Percentiles rank a stretch among this genome's conserved stretches.
Conservation (phyloP, 1,140 invertebrate species). For the Chironomus striatipennis region DNA sequence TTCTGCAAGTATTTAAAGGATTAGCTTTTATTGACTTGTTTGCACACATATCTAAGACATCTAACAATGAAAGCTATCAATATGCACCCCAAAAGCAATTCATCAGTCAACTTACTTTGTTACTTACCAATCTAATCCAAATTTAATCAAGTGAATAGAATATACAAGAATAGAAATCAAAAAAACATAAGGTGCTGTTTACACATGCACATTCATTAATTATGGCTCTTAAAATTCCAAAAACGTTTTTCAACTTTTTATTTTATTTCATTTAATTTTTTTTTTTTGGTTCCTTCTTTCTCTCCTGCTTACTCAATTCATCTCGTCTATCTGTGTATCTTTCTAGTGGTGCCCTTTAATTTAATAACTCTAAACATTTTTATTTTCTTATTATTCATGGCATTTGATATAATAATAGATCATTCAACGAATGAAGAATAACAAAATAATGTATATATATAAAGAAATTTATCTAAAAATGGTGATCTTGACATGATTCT, state of each 20-base stretch:
- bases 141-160: no score
- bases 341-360: background rate
- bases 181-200: background rate
- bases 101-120: no score
- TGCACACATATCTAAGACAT: no score
- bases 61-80: no score
- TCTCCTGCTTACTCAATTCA: background rate
- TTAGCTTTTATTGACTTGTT: no score
- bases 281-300: background rate
- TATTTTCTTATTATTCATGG: background rate
- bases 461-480: background rate
- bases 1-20: no score
- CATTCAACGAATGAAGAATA: background rate
- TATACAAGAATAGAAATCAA: no score
- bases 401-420: slow-evolving; percentile 19
- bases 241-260: background rate
- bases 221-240: slow-evolving; percentile 21
- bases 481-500: slow-evolving; percentile 22
- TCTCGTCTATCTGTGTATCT: background rate
- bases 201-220: slow-evolving; percentile 12
- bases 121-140: no score
- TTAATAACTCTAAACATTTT: background rate
- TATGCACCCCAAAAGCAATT: no score
- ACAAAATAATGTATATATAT: background rate
- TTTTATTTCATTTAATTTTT: background rate